These are phyloP conservation scores for Corythornis vintsioides DNA, from an alignment of 2,113 vertebrate genomes.

Conservation along the genomic window DNA sequence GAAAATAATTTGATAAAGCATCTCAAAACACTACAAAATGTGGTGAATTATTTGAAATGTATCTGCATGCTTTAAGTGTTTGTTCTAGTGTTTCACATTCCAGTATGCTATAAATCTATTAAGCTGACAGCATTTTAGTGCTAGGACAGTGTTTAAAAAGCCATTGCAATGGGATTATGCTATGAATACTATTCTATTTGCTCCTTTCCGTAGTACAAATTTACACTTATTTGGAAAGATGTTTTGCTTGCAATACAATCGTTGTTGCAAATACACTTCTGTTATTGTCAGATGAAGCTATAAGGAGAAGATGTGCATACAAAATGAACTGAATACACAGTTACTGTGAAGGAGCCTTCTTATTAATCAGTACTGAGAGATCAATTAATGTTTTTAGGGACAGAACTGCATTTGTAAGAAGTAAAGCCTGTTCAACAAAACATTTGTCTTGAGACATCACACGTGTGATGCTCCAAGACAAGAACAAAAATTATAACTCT, in stretches of 20 bases:
- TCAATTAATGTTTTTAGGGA: background rate
- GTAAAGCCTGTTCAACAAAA: background rate
- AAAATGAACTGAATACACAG: constrained; percentile 43
- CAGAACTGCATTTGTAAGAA: background rate
- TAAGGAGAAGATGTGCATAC: background rate
- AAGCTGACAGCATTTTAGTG: background rate
- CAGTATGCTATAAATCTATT: background rate
- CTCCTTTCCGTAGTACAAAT: constrained; percentile 17
- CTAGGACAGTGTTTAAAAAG: background rate
- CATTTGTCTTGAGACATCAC: background rate
- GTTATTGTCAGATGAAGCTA: constrained; percentile 50
- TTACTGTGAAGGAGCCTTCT: constrained; percentile 14
- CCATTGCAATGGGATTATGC: background rate
- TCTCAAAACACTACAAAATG: background rate
- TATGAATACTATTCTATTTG: background rate
- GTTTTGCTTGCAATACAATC: background rate
- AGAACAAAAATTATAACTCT: background rate
- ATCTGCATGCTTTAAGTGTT: background rate
- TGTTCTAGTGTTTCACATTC: background rate
- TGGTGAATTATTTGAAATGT: background rate
- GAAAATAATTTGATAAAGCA: background rate
- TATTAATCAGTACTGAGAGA: constrained; percentile 42
- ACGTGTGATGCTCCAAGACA: background rate
- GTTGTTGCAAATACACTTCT: background rate
- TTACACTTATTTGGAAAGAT: constrained; percentile 21